phyloP scores from a whole-genome alignment of 2,888 invertebrate species.

The Archaeoteleia sp. region DNA sequence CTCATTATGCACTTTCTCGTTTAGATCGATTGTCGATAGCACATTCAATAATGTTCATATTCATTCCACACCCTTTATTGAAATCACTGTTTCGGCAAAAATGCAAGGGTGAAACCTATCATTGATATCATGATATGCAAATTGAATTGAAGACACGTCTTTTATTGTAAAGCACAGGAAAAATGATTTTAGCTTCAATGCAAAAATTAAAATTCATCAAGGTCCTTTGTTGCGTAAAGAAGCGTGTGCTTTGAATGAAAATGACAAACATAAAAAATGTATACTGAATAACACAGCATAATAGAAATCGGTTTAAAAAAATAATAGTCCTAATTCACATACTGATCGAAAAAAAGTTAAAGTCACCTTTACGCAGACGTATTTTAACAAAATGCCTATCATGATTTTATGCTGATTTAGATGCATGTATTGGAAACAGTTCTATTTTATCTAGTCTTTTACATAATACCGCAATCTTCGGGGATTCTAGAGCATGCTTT shows the following conservation, averaged over 20 bases:
- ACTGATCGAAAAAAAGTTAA: conserved; percentile 31
- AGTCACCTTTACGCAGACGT: conserved; percentile 24
- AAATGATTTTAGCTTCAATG: conserved; percentile 42
- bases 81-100: too few relatives aligned
- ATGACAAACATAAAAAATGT: too few relatives aligned
- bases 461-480: conserved; percentile 62
- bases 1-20: conserved; percentile 57
- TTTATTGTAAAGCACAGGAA: conserved; percentile 11
- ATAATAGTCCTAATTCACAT: conserved; percentile 26
- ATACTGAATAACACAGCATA: too few relatives aligned
- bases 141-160: conserved; percentile 40
- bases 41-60: conserved; percentile 22
- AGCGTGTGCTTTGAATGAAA: too few relatives aligned
- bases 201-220: conserved; percentile 55
- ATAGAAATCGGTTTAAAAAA: too few relatives aligned
- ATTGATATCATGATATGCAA: conserved; percentile 54
- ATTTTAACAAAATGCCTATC: conserved; percentile 12
- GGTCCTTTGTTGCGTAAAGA: conserved; percentile 7
- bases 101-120: conserved; percentile 47
- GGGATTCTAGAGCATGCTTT: conserved; percentile 58
- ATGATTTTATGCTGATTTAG: conserved; percentile 57
- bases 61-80: conserved; percentile 45
- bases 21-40: conserved; percentile 18
- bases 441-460: conserved; percentile 42
- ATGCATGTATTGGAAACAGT: conserved; percentile 61